These are phyloP conservation scores for Lepidotrigona ventralis DNA, from an alignment of 1,140 invertebrate species.

Conservation along the genomic window DNA sequence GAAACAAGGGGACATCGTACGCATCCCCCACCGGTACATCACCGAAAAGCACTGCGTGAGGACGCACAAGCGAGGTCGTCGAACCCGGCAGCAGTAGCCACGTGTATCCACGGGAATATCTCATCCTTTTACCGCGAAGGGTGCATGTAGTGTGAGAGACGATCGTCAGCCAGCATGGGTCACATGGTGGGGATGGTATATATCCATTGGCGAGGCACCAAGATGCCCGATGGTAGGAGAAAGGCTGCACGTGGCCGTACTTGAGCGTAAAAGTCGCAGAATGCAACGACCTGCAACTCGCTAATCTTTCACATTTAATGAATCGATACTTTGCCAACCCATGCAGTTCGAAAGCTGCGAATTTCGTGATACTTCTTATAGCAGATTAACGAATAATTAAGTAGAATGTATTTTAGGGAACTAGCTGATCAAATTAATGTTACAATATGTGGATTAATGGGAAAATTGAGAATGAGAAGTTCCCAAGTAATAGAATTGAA, in stretches of 20 bases:
- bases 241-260: constrained; percentile 38
- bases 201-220: constrained; percentile 17
- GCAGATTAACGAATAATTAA: neutral
- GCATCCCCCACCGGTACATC: constrained; percentile 53
- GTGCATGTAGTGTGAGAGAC: constrained; percentile 36
- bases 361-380: neutral
- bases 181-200: constrained; percentile 8
- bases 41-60: constrained; percentile 50
- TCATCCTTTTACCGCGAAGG: constrained; percentile 43
- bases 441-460: neutral
- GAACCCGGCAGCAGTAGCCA: constrained; percentile 48
- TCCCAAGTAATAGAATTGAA: too few relatives aligned
- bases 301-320: neutral
- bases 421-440: neutral
- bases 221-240: constrained; percentile 1
- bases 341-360: neutral
- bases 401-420: neutral
- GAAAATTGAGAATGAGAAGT: too few relatives aligned
- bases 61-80: constrained; percentile 44
- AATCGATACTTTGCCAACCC: neutral
- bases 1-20: constrained; percentile 49
- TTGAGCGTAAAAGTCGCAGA: constrained; percentile 1
- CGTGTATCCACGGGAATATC: constrained; percentile 52
- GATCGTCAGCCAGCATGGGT: constrained; percentile 24
- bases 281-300: constrained; percentile 37